Evolutionary conservation across 1,140 invertebrate species (phyloP), one percentile per base, ranked within the genome.

Genomic region (Papilio polyxenes): DNA sequence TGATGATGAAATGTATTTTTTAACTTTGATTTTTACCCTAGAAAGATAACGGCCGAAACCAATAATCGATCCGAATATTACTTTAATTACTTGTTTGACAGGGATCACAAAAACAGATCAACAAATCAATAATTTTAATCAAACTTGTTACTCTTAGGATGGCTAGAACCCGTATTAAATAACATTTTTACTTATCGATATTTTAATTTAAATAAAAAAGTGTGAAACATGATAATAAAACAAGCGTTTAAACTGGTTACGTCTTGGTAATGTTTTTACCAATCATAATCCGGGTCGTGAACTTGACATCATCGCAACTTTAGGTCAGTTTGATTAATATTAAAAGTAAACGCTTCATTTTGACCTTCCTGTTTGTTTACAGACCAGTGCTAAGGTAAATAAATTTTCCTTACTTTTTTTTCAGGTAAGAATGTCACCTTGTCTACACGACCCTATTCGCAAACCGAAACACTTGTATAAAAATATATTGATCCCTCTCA

Each of bases 291-390:
- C 65, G 65, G 65, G 65, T 72, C 65, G 65, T 31, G 65, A 72
- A 72, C 65, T 72, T 72, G 65, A 72, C 65, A 72, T 17, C 62
- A 15, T 72, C 23, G 4, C 37, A 72, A 72, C 65, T 15, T 37
- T 72, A 72, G 65, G 65, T 72, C 65, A 72, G 31, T 72, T 72
- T 72, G 65, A 72, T 31, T 13, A 72, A 72, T 72, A 72, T 56
- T 62, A 62, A 20, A 72, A 72, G 65, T 31, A 37, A 72, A 72
- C 65, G 31, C 6, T 72, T 72, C 11, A 65, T 56, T 56, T 17
- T 40, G 65, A 72, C 65, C 65, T 72, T 69, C 11, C 65, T 72
- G 31, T 31, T 17, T 37, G 5, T 69, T 69, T 11, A 56, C 53
- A 4, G 11, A 17, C 53, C n/a, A 17, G 5, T 31, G 23, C 3